phyloP scores from a whole-genome alignment of 2,113 vertebrate genomes.

The Paramormyrops kingsleyae region DNA sequence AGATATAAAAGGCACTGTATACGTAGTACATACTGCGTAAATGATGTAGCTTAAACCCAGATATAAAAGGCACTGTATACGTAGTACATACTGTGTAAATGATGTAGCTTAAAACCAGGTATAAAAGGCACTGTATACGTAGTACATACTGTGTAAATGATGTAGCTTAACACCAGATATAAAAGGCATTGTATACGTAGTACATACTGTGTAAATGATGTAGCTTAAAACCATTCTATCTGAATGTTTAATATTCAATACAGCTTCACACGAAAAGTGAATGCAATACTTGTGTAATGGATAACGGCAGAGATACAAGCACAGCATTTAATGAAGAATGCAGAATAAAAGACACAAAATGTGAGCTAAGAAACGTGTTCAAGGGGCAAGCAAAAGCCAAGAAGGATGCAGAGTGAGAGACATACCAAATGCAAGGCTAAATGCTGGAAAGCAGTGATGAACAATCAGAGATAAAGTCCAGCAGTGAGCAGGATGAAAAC shows the following conservation, averaged over 20 bases:
- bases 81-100: background rate
- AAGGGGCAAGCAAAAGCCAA: background rate
- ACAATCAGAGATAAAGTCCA: background rate
- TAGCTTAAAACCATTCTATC: background rate
- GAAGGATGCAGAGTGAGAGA: background rate
- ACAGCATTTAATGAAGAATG: background rate
- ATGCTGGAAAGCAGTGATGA: background rate
- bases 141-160: background rate
- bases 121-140: conserved; percentile 13
- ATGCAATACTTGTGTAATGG: background rate
- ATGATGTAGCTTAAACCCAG: background rate
- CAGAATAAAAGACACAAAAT: background rate
- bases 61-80: conserved; percentile 17
- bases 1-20: background rate
- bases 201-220: background rate
- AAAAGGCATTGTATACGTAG: conserved; percentile 7
- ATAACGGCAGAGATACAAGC: background rate
- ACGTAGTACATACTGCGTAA: conserved; percentile 1
- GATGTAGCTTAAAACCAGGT: background rate
- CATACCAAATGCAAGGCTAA: background rate
- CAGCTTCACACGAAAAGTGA: background rate
- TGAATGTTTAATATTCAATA: background rate
- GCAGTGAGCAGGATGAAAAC: background rate
- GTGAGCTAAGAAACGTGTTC: background rate
- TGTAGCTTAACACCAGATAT: background rate